Conservation (phyloP, 2,888 invertebrate species). For the Tiliacea aurago region DNA sequence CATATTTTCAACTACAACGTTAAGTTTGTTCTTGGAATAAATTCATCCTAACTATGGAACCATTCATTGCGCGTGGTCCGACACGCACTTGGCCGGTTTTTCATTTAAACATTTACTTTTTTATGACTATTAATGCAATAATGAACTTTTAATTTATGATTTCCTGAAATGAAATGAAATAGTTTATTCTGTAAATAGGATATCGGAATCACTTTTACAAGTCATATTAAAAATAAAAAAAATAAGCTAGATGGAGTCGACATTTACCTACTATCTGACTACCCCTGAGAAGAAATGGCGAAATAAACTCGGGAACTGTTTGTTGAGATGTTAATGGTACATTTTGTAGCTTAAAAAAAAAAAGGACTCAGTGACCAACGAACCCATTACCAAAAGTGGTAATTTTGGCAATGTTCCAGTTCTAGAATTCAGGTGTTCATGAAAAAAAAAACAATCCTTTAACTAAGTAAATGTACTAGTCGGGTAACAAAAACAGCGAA, state of each 20-base stretch:
- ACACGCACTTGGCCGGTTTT: neutral
- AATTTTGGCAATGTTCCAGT: neutral
- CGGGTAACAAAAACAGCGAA: neutral
- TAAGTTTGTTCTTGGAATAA: no score
- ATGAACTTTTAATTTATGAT: neutral
- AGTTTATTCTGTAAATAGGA: no score
- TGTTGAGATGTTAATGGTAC: neutral
- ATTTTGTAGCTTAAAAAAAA: neutral
- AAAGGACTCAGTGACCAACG: neutral
- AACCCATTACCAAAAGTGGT: neutral
- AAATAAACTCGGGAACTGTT: no score
- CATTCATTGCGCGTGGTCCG: no score
- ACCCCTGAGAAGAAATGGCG: no score
- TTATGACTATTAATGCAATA: neutral
- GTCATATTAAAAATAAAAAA: no score
- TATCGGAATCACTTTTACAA: no score
- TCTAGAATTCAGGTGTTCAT: neutral
- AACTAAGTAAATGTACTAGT: neutral
- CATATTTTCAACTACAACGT: no score
- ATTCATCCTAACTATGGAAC: no score
- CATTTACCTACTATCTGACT: no score
- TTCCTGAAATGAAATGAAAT: no score
- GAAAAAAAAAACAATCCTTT: neutral
- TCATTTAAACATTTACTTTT: slow-evolving; percentile 2
- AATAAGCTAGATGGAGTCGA: no score